Evolutionary conservation across 2,888 invertebrate species (phyloP).

Genomic region (Amphiduros pacificus): DNA sequence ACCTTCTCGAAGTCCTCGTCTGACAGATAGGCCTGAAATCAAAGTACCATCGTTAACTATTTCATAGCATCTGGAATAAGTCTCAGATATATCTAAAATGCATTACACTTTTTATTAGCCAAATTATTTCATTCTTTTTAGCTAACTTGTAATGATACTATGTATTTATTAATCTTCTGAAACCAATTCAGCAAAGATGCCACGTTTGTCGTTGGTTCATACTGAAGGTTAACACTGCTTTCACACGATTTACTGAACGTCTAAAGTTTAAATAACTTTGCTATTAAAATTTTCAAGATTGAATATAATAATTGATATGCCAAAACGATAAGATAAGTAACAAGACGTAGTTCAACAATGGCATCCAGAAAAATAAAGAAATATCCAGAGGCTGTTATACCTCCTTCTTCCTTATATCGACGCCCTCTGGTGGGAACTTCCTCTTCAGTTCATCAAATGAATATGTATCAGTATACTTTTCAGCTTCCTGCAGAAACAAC

Average conservation of each 20-base stretch:
- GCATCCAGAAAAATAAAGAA: background rate
- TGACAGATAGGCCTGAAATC: constrained; percentile 36
- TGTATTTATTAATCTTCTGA: background rate
- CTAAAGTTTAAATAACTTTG: no score
- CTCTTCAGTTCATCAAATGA: constrained; percentile 33
- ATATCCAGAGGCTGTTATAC: constrained; percentile 22
- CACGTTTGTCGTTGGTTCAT: no score
- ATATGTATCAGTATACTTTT: constrained; percentile 35
- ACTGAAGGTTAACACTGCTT: no score
- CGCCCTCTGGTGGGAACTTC: constrained; percentile 39
- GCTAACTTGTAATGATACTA: background rate
- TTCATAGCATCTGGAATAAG: background rate
- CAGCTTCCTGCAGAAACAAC: constrained; percentile 35
- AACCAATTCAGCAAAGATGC: no score
- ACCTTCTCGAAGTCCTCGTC: constrained; percentile 40
- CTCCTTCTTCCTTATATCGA: constrained; percentile 42
- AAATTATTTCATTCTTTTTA: background rate
- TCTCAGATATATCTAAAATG: background rate
- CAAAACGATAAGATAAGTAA: no score
- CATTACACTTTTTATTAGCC: background rate
- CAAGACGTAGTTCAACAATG: no score
- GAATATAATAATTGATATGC: no score
- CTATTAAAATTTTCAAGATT: no score
- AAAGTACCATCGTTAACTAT: background rate
- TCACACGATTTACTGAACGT: no score